Conservation (phyloP, 2,888 invertebrate species). For the Andricus quercusramuli region DNA sequence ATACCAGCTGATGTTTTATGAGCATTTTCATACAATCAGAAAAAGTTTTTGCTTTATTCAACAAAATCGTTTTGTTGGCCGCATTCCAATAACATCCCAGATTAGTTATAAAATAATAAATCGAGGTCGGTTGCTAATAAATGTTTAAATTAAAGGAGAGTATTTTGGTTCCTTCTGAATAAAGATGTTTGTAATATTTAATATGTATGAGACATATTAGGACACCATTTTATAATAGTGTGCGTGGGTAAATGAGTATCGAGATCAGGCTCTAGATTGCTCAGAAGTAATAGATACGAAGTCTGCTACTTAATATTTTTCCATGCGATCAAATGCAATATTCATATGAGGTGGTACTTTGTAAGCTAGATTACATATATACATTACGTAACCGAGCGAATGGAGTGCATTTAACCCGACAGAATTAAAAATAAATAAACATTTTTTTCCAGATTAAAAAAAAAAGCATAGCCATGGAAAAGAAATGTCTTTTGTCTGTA, state of each 20-base stretch:
- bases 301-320: slow-evolving; percentile 3
- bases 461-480: no score
- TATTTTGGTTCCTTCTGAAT: neutral
- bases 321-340: neutral
- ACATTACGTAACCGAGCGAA: neutral
- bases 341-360: neutral
- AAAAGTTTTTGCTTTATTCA: no score
- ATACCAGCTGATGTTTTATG: no score
- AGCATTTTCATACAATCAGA: no score
- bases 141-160: neutral
- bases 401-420: neutral
- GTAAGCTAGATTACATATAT: neutral
- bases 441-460: neutral
- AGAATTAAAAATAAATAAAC: neutral
- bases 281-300: neutral
- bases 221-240: neutral
- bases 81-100: no score
- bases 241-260: neutral
- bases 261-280: neutral
- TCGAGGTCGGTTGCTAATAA: neutral
- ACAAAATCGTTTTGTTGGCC: no score
- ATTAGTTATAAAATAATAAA: no score
- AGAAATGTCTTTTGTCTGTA: no score
- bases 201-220: neutral
- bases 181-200: neutral